A percentile compares a stretch with the other conserved stretches of the same genome.
Conservation (phyloP, 35 echinoderm and acorn worm species). For the Acanthaster planci region DNA sequence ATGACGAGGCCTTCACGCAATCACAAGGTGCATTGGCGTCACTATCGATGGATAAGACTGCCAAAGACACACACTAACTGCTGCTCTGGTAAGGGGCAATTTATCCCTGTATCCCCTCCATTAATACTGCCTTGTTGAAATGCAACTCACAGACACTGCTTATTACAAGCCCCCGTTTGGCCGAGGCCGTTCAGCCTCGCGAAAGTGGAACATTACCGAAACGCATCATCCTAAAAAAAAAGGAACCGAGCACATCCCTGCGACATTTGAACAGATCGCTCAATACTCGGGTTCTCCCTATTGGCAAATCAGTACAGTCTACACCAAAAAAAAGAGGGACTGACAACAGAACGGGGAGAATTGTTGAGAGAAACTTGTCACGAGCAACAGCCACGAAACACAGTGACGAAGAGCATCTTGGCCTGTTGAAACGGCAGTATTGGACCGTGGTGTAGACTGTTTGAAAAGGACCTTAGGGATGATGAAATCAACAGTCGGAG, state of each 20-base stretch:
- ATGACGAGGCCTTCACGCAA: no score
- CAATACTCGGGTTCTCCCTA: neutral
- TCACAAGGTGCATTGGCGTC: no score
- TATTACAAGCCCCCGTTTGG: no score
- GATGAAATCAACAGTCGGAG: neutral
- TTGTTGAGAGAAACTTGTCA: constrained; percentile 13
- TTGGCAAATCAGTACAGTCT: no score
- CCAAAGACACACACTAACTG: no score
- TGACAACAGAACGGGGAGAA: neutral
- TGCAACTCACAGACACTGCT: no score
- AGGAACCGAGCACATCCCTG: neutral
- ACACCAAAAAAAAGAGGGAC: no score
- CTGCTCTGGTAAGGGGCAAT: no score
- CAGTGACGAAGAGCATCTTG: neutral
- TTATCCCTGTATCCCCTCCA: no score
- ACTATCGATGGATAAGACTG: no score
- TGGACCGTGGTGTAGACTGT: neutral
- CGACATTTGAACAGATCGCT: constrained; percentile 18
- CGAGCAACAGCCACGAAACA: neutral
- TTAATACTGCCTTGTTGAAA: no score
- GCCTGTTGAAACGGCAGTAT: constrained; percentile 1
- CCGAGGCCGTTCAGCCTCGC: neutral
- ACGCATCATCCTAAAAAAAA: neutral
- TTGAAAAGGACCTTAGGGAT: neutral
- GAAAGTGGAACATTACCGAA: neutral